Base-by-base conservation (phyloP, 2,888 invertebrate genomes). In the Furcula furcula region DNA sequence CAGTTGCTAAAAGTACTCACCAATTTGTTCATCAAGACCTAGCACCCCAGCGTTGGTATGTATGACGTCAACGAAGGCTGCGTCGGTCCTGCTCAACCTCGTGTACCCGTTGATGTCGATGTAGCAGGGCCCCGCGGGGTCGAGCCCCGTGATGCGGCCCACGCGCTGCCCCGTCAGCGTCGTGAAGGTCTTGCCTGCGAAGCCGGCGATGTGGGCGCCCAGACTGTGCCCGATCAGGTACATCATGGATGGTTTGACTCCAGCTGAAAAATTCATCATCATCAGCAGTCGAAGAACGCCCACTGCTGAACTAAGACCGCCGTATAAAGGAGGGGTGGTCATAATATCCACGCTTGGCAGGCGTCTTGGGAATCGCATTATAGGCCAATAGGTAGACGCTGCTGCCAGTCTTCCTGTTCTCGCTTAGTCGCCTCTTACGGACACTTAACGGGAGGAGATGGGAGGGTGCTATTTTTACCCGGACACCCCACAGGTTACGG, bases 81-180 rank as follows among this genome's bases (percentile, higher is more conserved):
- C 84, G 32, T 84, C 82, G 0, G 67, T 52, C 0, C 46, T 23
- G 25, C 67, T 56, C 6, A 84, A 57, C 27, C 76, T 36, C 2
- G 75, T 28, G 0, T 64, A 62, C 0, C 53, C 42, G 1, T 72
- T 70, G 2, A 79, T 56, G 29, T 72, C 46, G 29, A 64, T 71
- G 69, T 79, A 84, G 67, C 84, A 82, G 0, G 84, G 84, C 1
- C 83, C 83, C 2, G 84, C 84, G 3, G 84, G 82, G 55, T 84
- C 84, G 36, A 84, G 49, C 0, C 73, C 81, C 10, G 78, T 58
- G 29, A 84, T 74, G 31, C 83, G 62, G 18, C 76, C 76, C 5
- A 81, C 46, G 14, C 34, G 38, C 4, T 4, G 7, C 0, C 80
- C 79, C 7, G 79, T 81, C n/a, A 71, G 46, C 1, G 53, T 27